Base-by-base conservation (phyloP, 2,113 vertebrate species). In the pig (Sus scrofa) region DNA sequence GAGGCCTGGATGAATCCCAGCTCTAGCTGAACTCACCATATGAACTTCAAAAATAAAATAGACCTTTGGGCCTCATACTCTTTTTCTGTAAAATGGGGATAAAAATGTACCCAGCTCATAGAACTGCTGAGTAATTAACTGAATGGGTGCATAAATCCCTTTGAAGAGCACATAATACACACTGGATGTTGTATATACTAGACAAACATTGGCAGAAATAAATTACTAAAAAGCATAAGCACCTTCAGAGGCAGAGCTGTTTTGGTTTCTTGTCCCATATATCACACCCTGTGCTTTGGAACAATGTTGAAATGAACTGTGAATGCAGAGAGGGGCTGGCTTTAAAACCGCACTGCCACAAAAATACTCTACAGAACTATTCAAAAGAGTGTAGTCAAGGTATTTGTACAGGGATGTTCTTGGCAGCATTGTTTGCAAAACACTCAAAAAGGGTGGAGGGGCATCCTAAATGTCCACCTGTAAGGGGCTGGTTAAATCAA, bases 131-230 rank as follows among this genome's bases (percentile, higher is more conserved):
- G 39, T 78, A 52, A 39, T 62, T 26, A 62, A 91, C 30, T 85
- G 26, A 60, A 13, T 19, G 13, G n/a, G 10, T 50, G 27, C 1
- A 11, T 37, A 9, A 44, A 62, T 18, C 8, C 20, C 27, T 65
- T 26, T 54, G 62, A 84, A n/a, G 16, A 70, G 50, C 11, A 79
- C 27, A n/a, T 1, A 15, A 8, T 9, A 30, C 0, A 34, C 15
- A 32, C 7, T 13, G 4, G 4, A 44, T 44, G 27, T 1, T 12
- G 11, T 9, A 30, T 0, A 34, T 12, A 32, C 7, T 13, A 3
- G 20, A 74, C 50, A 73, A 50, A 2, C 67, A 16, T 0, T 56
- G 37, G 56, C 67, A 86, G 89, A 82, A 86, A 70, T 32, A 39
- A 87, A 18, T 86, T 34, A 78, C 12, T 18, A 44, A 67, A 58